phyloP scores from a whole-genome alignment of 2,888 invertebrate species.

The Drepana falcataria region DNA sequence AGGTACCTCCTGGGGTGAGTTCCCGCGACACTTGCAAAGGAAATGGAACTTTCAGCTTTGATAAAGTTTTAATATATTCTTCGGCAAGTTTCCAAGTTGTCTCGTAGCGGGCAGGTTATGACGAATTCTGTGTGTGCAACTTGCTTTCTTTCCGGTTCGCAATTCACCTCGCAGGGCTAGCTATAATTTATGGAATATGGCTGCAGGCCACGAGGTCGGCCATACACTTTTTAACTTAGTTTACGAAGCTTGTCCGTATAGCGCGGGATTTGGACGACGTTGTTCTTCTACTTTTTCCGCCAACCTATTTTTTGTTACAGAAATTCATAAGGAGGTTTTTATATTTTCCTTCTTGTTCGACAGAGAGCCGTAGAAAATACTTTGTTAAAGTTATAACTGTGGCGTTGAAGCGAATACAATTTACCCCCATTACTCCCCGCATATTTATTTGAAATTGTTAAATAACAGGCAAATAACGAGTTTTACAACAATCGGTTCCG shows the following conservation, averaged over 20 bases:
- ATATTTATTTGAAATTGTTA: slow-evolving; percentile 30
- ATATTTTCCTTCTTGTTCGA: not conserved
- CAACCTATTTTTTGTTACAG: slow-evolving; percentile 6
- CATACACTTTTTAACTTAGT: slow-evolving; percentile 23
- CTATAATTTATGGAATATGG: slow-evolving; percentile 39
- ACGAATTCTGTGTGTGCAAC: slow-evolving; percentile 44
- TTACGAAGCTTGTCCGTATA: slow-evolving; percentile 14
- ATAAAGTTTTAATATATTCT: slow-evolving; percentile 79
- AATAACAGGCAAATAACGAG: slow-evolving; percentile 25
- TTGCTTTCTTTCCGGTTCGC: slow-evolving; percentile 33
- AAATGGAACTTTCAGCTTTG: slow-evolving; percentile 72
- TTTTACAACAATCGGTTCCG: slow-evolving; percentile 24
- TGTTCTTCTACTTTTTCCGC: slow-evolving; percentile 6
- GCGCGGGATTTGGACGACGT: slow-evolving; percentile 14
- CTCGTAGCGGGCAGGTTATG: slow-evolving; percentile 54
- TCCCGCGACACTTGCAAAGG: slow-evolving; percentile 48
- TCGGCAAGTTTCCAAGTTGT: slow-evolving; percentile 64
- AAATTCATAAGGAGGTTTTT: not conserved
- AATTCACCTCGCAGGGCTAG: slow-evolving; percentile 31
- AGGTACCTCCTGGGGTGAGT: slow-evolving; percentile 28
- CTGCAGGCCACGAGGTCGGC: slow-evolving; percentile 20
- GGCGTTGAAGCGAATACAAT: slow-evolving; percentile 5
- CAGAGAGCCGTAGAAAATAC: not conserved
- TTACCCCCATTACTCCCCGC: slow-evolving; percentile 9
- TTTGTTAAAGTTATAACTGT: not conserved